Conservation (phyloP, 2,888 invertebrate genomes). For the Zonitis immaculata region DNA sequence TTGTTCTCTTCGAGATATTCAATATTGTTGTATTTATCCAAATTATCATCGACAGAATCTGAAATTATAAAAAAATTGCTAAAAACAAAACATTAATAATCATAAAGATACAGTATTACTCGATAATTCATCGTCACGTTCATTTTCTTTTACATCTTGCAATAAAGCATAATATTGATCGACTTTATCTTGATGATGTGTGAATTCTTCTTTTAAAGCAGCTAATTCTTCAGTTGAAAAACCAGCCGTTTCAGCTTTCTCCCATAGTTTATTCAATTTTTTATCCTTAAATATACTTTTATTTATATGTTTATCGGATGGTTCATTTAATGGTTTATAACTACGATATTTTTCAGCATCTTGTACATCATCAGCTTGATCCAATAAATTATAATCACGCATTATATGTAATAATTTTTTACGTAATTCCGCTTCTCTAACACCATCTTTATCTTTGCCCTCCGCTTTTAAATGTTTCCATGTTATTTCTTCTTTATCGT, state of each 20-base stretch:
- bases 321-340: constrained; percentile 50
- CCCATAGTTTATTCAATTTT: constrained; percentile 84
- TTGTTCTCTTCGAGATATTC: constrained; percentile 55
- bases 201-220: constrained; percentile 81
- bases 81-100: background rate
- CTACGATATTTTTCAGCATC: constrained; percentile 56
- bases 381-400: constrained; percentile 72
- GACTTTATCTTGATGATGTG: constrained; percentile 88
- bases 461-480: constrained; percentile 78
- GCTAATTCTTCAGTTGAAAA: constrained; percentile 78
- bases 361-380: constrained; percentile 70
- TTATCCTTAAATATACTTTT: constrained; percentile 84
- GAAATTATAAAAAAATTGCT: constrained; percentile 18
- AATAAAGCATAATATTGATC: constrained; percentile 82
- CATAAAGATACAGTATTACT: too few relatives aligned
- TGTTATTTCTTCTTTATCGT: constrained; percentile 87
- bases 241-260: constrained; percentile 82
- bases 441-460: constrained; percentile 80
- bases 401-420: constrained; percentile 78
- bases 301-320: constrained; percentile 59
- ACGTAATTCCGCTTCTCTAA: constrained; percentile 74
- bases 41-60: constrained; percentile 70
- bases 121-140: constrained; percentile 58
- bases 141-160: constrained; percentile 60
- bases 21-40: constrained; percentile 69